Evolutionary conservation across 2,888 invertebrate genomes (phyloP).

Genomic region (Thysanoteuthis rhombus): DNA sequence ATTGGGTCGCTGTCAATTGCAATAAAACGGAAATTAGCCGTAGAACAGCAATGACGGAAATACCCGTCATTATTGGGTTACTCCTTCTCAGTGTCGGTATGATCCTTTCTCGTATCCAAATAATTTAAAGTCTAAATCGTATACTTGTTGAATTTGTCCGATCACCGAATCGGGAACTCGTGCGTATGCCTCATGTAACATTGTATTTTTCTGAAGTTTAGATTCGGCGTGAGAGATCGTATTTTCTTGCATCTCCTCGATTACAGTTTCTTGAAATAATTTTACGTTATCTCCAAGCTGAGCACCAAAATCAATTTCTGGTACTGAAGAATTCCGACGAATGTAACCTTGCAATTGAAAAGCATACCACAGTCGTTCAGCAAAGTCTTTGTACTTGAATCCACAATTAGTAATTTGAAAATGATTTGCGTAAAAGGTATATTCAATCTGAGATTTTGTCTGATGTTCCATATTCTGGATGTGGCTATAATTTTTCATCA

Average conservation of each 20-base stretch:
- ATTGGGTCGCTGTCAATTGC: no score
- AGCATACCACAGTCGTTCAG: neutral
- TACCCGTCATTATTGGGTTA: no score
- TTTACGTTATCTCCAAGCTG: neutral
- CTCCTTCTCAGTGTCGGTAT: neutral
- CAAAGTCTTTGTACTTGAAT: neutral
- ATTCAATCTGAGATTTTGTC: neutral
- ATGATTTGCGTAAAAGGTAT: neutral
- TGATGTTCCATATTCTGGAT: neutral
- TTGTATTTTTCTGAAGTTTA: neutral
- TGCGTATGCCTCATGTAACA: neutral
- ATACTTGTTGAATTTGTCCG: neutral
- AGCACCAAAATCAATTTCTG: neutral
- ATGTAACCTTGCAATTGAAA: conserved; percentile 17
- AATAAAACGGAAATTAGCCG: no score
- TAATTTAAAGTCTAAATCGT: conserved; percentile 14
- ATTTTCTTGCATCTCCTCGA: neutral
- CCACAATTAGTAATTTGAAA: neutral
- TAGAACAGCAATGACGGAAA: no score
- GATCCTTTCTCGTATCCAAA: neutral
- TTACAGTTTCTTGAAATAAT: neutral
- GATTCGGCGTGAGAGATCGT: neutral
- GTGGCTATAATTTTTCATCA: neutral
- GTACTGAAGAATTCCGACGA: neutral
- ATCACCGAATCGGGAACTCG: neutral